Evolutionary conservation across 2,797 vertebrate species (phyloP).

Genomic region (Dicrostonyx torquatus): DNA sequence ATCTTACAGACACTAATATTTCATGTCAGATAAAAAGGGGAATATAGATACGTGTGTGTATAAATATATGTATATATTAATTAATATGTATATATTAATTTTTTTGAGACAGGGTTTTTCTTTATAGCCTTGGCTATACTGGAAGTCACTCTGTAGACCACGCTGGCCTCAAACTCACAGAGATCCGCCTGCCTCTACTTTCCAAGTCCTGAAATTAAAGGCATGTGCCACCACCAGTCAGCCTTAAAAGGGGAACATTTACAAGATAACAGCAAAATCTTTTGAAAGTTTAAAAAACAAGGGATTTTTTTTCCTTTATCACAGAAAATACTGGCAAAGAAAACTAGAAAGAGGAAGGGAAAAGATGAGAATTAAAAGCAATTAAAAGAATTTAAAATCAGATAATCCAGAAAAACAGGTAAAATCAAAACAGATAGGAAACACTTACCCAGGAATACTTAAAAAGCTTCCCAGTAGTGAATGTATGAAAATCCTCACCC

Average conservation of each 20-base stretch:
- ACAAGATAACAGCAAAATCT: not conserved
- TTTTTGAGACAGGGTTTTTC: not conserved
- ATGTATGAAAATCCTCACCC: not conserved
- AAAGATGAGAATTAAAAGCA: not conserved
- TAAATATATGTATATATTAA: too few species aligned
- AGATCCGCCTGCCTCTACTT: not conserved
- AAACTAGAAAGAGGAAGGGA: not conserved
- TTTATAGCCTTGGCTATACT: not conserved
- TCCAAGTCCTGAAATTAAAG: not conserved
- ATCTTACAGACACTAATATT: not conserved
- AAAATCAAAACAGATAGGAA: constrained; percentile 3
- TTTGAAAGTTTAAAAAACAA: constrained; percentile 26
- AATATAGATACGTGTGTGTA: not conserved
- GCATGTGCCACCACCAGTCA: not conserved
- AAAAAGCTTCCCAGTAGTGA: not conserved
- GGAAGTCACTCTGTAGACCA: not conserved
- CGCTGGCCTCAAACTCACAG: not conserved
- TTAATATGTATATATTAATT: too few species aligned
- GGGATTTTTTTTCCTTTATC: not conserved
- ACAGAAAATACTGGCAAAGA: constrained; percentile 39
- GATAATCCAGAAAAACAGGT: not conserved
- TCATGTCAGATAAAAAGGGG: not conserved
- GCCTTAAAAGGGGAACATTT: not conserved
- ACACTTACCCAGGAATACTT: constrained; percentile 2
- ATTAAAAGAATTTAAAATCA: constrained; percentile 33